These are phyloP conservation scores for Madoqua kirkii DNA, from an alignment of 2,113 vertebrate genomes.

Conservation along the genomic window DNA sequence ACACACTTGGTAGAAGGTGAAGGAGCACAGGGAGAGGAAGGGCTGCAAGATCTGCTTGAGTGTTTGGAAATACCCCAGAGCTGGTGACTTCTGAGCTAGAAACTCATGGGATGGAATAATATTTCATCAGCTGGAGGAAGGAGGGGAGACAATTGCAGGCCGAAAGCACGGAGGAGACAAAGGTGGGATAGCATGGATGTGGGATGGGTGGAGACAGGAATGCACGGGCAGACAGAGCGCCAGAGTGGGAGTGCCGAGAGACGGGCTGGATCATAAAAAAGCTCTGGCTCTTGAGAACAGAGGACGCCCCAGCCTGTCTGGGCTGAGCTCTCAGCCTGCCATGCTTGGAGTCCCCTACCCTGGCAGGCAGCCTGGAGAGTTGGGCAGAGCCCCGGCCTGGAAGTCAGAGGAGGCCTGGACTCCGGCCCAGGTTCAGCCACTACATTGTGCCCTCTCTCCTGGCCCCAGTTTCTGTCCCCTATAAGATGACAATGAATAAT, in stretches of 20 bases:
- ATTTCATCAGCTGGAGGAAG: background rate
- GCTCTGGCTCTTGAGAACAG: background rate
- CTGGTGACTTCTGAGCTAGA: background rate
- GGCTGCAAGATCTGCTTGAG: background rate
- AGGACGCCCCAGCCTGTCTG: background rate
- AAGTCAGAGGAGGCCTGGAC: background rate
- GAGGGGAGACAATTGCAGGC: background rate
- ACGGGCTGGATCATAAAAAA: background rate
- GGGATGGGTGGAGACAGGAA: background rate
- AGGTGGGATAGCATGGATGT: background rate
- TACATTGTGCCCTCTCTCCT: background rate
- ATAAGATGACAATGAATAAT: background rate
- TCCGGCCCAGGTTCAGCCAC: background rate
- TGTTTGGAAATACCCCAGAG: background rate
- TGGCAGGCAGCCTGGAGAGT: background rate
- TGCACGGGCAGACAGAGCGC: rapidly evolving
- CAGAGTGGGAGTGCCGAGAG: background rate
- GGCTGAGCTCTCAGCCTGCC: background rate
- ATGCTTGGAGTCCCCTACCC: background rate
- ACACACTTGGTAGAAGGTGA: background rate
- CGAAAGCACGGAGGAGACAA: background rate
- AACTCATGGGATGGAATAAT: background rate
- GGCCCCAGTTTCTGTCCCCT: background rate
- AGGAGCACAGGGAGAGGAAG: background rate
- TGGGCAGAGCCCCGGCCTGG: background rate